Percentiles rank a stretch among this genome's conserved stretches.
These are phyloP conservation scores for Rana temporaria DNA, from an alignment of 2,113 vertebrate species.

Conservation along the genomic window DNA sequence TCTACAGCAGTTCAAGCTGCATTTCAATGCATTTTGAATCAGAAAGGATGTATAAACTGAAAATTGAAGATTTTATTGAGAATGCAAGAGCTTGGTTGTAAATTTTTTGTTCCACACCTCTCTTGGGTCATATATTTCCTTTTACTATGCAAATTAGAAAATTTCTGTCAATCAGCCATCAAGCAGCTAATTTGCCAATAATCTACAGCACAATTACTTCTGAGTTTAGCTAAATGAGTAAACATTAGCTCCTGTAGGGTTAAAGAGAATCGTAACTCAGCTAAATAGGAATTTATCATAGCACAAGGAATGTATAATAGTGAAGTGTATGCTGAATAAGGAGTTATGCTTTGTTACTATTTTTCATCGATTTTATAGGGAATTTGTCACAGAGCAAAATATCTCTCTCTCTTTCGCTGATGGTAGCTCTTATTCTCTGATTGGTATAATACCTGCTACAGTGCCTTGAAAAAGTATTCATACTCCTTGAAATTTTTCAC, in stretches of 20 bases:
- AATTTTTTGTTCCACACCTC: constrained; percentile 20
- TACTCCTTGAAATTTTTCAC: too few species aligned
- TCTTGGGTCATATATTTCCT: constrained; percentile 26
- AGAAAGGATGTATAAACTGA: constrained; percentile 36
- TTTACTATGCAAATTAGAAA: constrained; percentile 33
- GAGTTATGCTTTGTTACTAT: too few species aligned
- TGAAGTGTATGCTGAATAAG: background rate
- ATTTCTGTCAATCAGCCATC: constrained; percentile 24
- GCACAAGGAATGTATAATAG: too few species aligned
- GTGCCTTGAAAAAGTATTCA: too few species aligned
- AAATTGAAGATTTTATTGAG: constrained; percentile 41
- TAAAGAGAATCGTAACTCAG: constrained; percentile 19
- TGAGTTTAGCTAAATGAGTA: constrained; percentile 24
- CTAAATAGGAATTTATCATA: background rate
- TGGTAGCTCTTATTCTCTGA: too few species aligned
- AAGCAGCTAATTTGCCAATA: constrained; percentile 16
- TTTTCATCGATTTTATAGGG: too few species aligned
- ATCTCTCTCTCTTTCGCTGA: too few species aligned
- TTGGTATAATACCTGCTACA: too few species aligned
- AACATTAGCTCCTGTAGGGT: constrained; percentile 13
- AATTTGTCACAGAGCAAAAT: too few species aligned
- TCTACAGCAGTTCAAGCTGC: constrained; percentile 21
- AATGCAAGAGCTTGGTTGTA: constrained; percentile 24
- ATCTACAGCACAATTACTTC: constrained; percentile 16
- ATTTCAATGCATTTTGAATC: constrained; percentile 43